A percentile compares a stretch with the other conserved stretches of the same genome.
These are phyloP conservation scores for Gryon sp. DNA, from an alignment of 1,140 invertebrate species.

Conservation along the genomic window DNA sequence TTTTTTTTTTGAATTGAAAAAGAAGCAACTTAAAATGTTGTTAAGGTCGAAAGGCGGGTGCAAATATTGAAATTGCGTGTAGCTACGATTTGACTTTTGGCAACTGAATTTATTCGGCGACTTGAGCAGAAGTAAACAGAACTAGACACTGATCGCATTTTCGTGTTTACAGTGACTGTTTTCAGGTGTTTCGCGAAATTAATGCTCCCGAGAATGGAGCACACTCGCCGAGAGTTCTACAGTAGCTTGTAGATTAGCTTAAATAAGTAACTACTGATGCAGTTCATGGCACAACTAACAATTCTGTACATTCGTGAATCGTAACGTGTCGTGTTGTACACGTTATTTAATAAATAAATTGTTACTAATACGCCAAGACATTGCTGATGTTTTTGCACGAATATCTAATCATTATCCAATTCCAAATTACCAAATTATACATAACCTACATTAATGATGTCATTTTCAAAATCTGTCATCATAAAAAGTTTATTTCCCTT, in stretches of 20 bases:
- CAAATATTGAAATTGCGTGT: not conserved
- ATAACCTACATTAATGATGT: too few relatives aligned
- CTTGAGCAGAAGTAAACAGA: slow-evolving; percentile 18
- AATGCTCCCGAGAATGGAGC: slow-evolving; percentile 52
- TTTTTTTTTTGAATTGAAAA: too few relatives aligned
- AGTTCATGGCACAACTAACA: slow-evolving; percentile 54
- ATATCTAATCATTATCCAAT: too few relatives aligned
- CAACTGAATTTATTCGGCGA: slow-evolving; percentile 29
- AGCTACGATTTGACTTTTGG: slow-evolving; percentile 6
- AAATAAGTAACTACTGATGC: slow-evolving; percentile 66
- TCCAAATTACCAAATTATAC: too few relatives aligned
- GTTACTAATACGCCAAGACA: slow-evolving; percentile 15
- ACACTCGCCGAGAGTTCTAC: slow-evolving; percentile 49
- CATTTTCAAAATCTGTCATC: too few relatives aligned
- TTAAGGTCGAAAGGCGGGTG: too few relatives aligned
- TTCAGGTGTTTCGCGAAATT: slow-evolving; percentile 57
- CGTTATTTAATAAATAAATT: slow-evolving; percentile 59
- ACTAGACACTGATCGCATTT: slow-evolving; percentile 51
- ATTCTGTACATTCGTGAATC: slow-evolving; percentile 54
- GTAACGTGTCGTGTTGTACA: slow-evolving; percentile 50
- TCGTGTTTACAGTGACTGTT: slow-evolving; percentile 50
- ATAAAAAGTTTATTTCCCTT: too few relatives aligned
- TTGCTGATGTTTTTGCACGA: slow-evolving; percentile 1
- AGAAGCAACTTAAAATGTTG: too few relatives aligned
- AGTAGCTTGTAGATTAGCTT: slow-evolving; percentile 65